These are phyloP conservation scores for Euplexia lucipara DNA, from an alignment of 2,888 invertebrate species.

Conservation along the genomic window DNA sequence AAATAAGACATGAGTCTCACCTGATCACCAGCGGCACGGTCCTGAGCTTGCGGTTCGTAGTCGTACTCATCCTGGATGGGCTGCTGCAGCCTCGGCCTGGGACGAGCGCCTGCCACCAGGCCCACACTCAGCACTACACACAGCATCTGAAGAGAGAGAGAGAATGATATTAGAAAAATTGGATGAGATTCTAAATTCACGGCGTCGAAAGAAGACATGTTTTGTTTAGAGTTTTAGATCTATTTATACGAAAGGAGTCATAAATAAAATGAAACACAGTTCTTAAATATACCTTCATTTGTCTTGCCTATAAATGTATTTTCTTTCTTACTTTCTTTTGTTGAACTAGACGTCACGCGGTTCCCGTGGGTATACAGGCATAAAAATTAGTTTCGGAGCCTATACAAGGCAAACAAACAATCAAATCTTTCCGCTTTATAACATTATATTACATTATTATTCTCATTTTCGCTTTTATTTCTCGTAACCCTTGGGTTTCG, in stretches of 20 bases:
- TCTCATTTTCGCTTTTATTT: no score
- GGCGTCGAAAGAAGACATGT: not conserved
- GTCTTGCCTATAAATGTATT: not conserved
- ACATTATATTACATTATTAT: no score
- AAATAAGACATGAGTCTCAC: slow-evolving; percentile 57
- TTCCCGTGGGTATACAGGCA: no score
- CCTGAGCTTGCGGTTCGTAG: slow-evolving; percentile 85
- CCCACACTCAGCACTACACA: slow-evolving; percentile 78
- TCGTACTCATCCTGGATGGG: slow-evolving; percentile 82
- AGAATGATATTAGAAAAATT: slow-evolving; percentile 29
- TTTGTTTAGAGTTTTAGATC: not conserved
- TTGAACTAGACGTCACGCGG: no score
- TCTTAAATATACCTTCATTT: slow-evolving; percentile 1
- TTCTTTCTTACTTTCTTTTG: no score
- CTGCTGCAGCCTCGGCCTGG: slow-evolving; percentile 80
- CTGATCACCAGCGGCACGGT: slow-evolving; percentile 81
- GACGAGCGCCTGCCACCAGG: slow-evolving; percentile 78
- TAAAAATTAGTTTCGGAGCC: no score
- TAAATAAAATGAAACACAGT: not conserved
- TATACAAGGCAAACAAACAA: no score
- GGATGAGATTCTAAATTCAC: no score
- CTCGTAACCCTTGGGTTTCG: no score
- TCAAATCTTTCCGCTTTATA: no score
- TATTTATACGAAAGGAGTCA: no score
- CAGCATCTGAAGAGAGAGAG: slow-evolving; percentile 78